Conservation (phyloP, 1,140 invertebrate genomes). For the Sycophila sp. region DNA sequence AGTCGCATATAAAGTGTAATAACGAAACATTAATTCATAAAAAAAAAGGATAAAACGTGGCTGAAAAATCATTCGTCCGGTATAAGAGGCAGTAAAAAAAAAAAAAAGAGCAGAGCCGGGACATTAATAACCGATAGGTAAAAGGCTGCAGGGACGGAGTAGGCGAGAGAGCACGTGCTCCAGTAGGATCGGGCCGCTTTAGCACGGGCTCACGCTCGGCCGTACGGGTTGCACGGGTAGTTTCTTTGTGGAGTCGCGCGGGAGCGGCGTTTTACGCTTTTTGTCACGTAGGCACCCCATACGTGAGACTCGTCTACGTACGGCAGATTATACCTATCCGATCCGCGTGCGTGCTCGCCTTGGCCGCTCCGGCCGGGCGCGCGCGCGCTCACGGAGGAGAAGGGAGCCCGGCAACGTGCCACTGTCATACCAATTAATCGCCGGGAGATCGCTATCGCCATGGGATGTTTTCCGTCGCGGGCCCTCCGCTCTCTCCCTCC, state of each 20-base stretch:
- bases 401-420: conserved; percentile 51
- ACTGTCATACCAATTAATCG: conserved; percentile 66
- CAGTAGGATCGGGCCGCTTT: neutral
- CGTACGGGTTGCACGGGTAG: neutral
- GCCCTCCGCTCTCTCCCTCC: conserved; percentile 44
- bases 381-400: conserved; percentile 19
- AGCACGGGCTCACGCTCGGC: no score
- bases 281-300: conserved; percentile 53
- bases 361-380: conserved; percentile 18
- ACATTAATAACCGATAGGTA: no score
- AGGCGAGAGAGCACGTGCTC: no score
- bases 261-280: conserved; percentile 49
- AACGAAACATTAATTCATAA: no score
- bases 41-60: no score
- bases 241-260: conserved; percentile 4
- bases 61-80: no score
- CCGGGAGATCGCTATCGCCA: conserved; percentile 62
- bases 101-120: no score
- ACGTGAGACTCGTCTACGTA: conserved; percentile 50
- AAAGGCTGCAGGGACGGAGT: no score
- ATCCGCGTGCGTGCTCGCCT: conserved; percentile 42
- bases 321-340: conserved; percentile 45
- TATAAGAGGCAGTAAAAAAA: no score
- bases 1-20: no score
- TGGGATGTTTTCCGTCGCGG: conserved; percentile 63